Evolutionary conservation across 2,113 vertebrate species (phyloP).

Genomic region (Oxygymnocypris stewartii): DNA sequence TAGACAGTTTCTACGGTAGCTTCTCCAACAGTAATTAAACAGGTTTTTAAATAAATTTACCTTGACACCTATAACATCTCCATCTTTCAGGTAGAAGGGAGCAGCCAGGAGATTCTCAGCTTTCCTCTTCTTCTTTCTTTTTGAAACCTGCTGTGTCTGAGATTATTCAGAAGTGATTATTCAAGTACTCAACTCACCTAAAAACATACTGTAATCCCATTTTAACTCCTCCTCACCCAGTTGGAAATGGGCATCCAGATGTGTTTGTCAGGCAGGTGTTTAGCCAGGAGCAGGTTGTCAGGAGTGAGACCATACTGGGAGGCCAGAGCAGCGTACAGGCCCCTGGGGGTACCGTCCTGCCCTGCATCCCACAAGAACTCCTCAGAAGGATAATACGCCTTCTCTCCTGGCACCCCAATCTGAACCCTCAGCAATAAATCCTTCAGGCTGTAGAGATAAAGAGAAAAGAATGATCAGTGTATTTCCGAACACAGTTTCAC

Average conservation of each 20-base stretch:
- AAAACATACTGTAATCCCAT: background rate
- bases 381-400: conserved; percentile 71
- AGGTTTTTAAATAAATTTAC: conserved; percentile 62
- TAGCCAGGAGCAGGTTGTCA: conserved; percentile 89
- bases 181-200: background rate
- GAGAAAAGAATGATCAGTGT: background rate
- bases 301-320: conserved; percentile 77
- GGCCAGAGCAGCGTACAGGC: conserved; percentile 81
- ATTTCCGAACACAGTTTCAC: background rate
- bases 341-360: conserved; percentile 74
- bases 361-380: conserved; percentile 88
- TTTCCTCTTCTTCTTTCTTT: conserved; percentile 89
- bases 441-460: conserved; percentile 71
- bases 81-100: conserved; percentile 88
- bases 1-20: background rate
- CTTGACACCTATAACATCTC: conserved; percentile 88
- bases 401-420: conserved; percentile 82
- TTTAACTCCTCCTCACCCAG: conserved; percentile 77
- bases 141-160: conserved; percentile 86
- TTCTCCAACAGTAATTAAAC: background rate
- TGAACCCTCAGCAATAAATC: conserved; percentile 84
- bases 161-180: conserved; percentile 7
- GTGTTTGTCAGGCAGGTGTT: conserved; percentile 86
- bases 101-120: conserved; percentile 81
- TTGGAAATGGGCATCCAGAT: conserved; percentile 87